Percentiles rank a stretch among this genome's conserved stretches.
These are phyloP conservation scores for Ondatra zibethicus DNA, from an alignment of 2,113 vertebrate genomes.

Conservation along the genomic window DNA sequence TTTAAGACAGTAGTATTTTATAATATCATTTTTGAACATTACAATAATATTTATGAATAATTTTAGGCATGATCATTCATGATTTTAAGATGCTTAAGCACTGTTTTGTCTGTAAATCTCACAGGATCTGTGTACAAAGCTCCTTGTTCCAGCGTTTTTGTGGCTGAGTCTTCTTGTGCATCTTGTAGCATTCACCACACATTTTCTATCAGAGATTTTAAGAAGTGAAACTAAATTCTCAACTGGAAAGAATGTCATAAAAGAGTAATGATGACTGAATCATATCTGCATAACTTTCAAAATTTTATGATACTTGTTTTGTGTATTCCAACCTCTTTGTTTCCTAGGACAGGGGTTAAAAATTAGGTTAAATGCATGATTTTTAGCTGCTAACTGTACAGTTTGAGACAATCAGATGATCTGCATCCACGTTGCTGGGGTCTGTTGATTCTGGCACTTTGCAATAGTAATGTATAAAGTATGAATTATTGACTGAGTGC, in stretches of 20 bases:
- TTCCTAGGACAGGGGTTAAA: neutral
- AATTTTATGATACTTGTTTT: neutral
- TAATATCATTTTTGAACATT: neutral
- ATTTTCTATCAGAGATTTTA: conserved; percentile 2
- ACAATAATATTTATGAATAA: neutral
- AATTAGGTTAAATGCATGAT: neutral
- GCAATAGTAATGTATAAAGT: conserved; percentile 8
- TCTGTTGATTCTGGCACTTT: neutral
- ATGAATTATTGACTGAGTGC: conserved; percentile 40
- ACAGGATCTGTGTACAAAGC: neutral
- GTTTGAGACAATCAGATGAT: neutral
- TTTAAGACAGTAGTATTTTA: neutral
- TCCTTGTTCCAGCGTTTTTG: neutral
- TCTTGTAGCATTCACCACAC: neutral
- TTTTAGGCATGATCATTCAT: neutral
- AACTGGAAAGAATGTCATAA: neutral
- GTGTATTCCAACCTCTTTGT: neutral
- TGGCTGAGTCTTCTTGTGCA: neutral
- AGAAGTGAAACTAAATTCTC: neutral
- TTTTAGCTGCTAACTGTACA: neutral
- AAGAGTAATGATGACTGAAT: neutral
- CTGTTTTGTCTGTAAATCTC: neutral
- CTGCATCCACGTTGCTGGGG: neutral
- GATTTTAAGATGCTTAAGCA: neutral
- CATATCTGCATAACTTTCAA: neutral